Percentiles rank a stretch among this genome's conserved stretches.
These are phyloP conservation scores for Drusus annulatus DNA, from an alignment of 1,140 invertebrate species.

Conservation along the genomic window DNA sequence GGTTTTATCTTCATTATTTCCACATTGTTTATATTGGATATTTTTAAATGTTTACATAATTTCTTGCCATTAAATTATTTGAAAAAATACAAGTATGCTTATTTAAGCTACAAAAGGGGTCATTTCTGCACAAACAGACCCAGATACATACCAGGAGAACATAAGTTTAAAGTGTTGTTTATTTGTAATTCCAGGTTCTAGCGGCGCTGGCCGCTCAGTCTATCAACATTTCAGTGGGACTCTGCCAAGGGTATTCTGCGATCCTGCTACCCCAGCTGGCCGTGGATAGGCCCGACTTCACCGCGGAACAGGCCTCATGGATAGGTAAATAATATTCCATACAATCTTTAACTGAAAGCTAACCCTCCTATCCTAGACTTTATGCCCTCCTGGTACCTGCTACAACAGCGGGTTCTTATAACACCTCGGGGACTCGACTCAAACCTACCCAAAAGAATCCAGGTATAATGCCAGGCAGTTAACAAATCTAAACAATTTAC, in stretches of 20 bases:
- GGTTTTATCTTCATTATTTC: no score
- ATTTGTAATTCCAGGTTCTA: slow-evolving; percentile 71
- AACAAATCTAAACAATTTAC: no score
- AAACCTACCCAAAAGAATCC: background rate
- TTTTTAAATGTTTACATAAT: background rate
- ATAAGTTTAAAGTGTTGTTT: background rate
- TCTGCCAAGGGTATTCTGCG: slow-evolving; percentile 83
- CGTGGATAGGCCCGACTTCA: slow-evolving; percentile 70
- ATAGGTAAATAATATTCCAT: slow-evolving; percentile 72
- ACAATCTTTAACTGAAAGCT: no score
- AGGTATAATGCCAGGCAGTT: no score
- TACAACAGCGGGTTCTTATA: no score
- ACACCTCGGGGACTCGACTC: background rate
- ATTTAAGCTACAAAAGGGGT: background rate
- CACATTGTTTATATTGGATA: no score
- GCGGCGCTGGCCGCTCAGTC: slow-evolving; percentile 80
- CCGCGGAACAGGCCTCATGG: slow-evolving; percentile 78
- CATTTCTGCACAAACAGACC: no score
- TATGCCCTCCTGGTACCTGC: slow-evolving; percentile 7
- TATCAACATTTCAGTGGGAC: slow-evolving; percentile 81
- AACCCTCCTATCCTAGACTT: background rate
- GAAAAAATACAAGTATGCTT: background rate
- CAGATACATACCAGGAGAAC: background rate
- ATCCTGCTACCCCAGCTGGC: slow-evolving; percentile 79
- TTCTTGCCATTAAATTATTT: background rate